Evolutionary conservation across 2,888 invertebrate genomes (phyloP).

Genomic region (Lycophotia porphyrea): DNA sequence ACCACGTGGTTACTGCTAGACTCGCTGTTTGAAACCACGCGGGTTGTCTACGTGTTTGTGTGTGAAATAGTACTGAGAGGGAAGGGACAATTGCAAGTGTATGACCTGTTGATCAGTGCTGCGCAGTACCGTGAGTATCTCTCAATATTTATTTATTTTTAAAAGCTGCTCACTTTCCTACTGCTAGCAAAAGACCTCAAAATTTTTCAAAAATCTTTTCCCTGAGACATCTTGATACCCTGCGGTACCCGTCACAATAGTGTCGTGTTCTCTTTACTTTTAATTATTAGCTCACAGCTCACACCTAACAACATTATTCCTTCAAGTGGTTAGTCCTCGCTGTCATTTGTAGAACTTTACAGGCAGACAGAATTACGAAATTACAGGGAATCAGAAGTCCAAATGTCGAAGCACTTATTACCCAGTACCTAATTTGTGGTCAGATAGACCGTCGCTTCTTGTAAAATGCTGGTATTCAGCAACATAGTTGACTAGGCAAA

Average conservation of each 20-base stretch:
- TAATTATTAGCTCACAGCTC: background rate
- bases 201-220: background rate
- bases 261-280: background rate
- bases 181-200: background rate
- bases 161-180: too few relatives aligned
- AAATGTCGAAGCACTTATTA: background rate
- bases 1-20: slow-evolving; percentile 85
- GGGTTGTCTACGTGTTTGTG: slow-evolving; percentile 85
- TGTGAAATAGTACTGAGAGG: slow-evolving; percentile 82
- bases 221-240: background rate
- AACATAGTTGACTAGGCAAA: background rate
- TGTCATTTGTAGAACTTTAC: background rate
- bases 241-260: background rate
- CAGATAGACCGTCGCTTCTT: background rate
- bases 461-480: background rate
- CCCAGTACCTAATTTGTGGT: background rate
- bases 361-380: background rate
- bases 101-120: slow-evolving; percentile 83
- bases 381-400: background rate
- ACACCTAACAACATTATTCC: background rate
- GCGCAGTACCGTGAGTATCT: slow-evolving; percentile 83
- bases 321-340: background rate
- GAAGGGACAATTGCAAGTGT: slow-evolving; percentile 79
- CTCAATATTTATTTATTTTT: background rate
- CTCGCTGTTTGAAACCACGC: slow-evolving; percentile 85